These are phyloP conservation scores for Lagocephalus sceleratus DNA, from an alignment of 2,797 vertebrate species.

Conservation along the genomic window DNA sequence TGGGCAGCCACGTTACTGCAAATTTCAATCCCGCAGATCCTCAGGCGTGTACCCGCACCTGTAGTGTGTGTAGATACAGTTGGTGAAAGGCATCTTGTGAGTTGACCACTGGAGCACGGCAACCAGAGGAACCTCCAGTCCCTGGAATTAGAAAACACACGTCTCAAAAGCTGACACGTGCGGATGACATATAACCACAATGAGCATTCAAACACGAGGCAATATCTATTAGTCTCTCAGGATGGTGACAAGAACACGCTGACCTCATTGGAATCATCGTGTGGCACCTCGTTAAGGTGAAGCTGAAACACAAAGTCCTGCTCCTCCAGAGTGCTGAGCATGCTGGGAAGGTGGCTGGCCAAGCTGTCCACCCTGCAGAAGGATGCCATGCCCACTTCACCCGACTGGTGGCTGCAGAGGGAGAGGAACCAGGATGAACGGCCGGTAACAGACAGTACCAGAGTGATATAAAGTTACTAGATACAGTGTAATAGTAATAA, in stretches of 20 bases:
- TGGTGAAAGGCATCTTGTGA: constrained; percentile 88
- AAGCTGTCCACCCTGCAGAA: constrained; percentile 84
- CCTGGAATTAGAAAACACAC: constrained; percentile 64
- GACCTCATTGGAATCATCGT: constrained; percentile 83
- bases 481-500: not conserved
- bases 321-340: constrained; percentile 88
- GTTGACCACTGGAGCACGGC: constrained; percentile 93
- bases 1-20: not conserved
- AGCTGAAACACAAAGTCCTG: constrained; percentile 93
- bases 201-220: not conserved
- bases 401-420: constrained; percentile 84
- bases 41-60: constrained; percentile 43
- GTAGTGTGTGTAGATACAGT: constrained; percentile 93
- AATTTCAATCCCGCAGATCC: not conserved
- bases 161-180: not conserved
- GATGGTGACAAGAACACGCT: not conserved
- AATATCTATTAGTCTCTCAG: not conserved
- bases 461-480: not conserved
- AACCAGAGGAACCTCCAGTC: constrained; percentile 89
- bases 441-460: not conserved
- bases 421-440: not conserved
- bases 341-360: constrained; percentile 81
- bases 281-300: constrained; percentile 82
- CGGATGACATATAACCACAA: not conserved
- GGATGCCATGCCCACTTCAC: constrained; percentile 88